phyloP scores from a whole-genome alignment of 2,113 vertebrate species.

The Etheostoma spectabile region DNA sequence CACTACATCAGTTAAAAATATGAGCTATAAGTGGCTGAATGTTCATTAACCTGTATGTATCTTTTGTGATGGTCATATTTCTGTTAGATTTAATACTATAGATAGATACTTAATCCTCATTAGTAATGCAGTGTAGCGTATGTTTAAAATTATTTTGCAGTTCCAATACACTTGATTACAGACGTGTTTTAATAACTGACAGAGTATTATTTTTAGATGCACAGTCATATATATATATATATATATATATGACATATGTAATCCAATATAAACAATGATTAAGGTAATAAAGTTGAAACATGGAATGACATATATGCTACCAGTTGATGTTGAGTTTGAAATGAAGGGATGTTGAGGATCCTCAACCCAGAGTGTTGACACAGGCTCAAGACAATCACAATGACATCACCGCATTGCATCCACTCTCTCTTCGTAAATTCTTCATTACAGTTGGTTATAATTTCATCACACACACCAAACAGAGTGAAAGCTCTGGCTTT shows the following conservation, averaged over 20 bases:
- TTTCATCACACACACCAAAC: conserved; percentile 44
- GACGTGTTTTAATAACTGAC: not conserved
- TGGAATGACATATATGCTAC: not conserved
- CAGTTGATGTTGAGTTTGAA: not conserved
- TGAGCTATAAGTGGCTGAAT: not conserved
- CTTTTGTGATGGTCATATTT: not conserved
- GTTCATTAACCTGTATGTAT: not conserved
- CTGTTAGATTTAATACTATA: not conserved
- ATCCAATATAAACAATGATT: not conserved
- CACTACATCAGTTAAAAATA: not conserved
- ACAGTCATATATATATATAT: not conserved
- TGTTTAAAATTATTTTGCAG: not conserved
- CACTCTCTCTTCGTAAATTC: conserved; percentile 52
- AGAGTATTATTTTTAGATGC: no score
- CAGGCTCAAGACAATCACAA: conserved; percentile 1
- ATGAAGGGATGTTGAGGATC: not conserved
- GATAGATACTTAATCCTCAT: not conserved
- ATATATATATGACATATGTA: not conserved
- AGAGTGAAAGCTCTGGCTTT: conserved; percentile 47
- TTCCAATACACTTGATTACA: not conserved
- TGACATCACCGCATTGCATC: conserved; percentile 13
- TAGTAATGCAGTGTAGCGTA: not conserved
- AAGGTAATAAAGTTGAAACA: not conserved
- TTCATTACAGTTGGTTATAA: conserved; percentile 52
- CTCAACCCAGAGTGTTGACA: not conserved